Base-by-base conservation (phyloP, 1,140 invertebrate genomes). In the Drosophila bifasciata region DNA sequence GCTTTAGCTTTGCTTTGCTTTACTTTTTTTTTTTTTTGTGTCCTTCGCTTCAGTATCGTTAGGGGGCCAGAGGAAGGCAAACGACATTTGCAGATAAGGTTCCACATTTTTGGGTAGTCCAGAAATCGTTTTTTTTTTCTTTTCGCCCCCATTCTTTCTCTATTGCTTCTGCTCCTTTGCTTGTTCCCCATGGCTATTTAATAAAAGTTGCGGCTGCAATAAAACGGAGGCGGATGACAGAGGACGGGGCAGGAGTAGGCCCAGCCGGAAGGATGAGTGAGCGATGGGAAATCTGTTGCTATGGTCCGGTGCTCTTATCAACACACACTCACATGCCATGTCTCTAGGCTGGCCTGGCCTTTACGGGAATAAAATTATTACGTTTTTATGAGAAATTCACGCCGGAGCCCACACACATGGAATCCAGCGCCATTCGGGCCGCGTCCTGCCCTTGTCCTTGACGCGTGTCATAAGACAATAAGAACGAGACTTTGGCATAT, bases 181-280 rank as follows among this genome's bases (percentile, higher is more conserved):
- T 46, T 53, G 49, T 57, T 77, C 67, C 60, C 68, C 45, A 60
- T 76, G 67, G 76, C 76, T 72, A 63, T 85, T 86, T 86, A 81
- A 86, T 88, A 86, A 88, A 86, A 86, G 61, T 86, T 86, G 81
- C 78, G 81, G 83, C 78, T 81, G 83, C 81, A 88, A 81, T 86
- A 86, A 86, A 86, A 77, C 44, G 63, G 46, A 55, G 55, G 49
- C 68, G 69, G 68, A 72, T 73, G 63, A 75, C 43, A 46, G 41
- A 15, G 45, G 19, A 19, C 16, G 16, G 48, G 25, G 4, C 19
- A 21, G 19, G 32, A 36, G 32, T 3, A 13, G 1, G 28, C 2
- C 2, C 8, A 4, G 32, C 8, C 3, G 32, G 32, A 13, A 36
- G 32, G 32, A 36, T 13, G 11, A 36, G 32, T 13, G 32, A 8